Base-by-base conservation (phyloP, 2,113 vertebrate species). In the Lepisosteus oculatus region DNA sequence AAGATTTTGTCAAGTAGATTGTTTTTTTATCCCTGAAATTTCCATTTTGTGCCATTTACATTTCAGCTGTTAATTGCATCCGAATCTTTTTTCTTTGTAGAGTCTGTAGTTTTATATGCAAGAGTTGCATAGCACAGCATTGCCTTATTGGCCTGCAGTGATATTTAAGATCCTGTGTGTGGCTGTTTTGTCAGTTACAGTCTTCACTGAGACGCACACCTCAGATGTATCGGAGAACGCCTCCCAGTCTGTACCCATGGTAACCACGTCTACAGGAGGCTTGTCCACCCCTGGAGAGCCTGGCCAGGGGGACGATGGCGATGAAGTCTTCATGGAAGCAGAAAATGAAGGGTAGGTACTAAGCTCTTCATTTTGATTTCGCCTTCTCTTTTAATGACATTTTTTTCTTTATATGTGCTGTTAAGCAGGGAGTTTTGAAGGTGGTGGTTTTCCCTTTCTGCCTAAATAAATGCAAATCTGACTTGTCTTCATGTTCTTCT, bases 211-310 rank as follows among this genome's bases (percentile, higher is more conserved):
- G 76, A 92, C 87, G 0, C 80, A 88, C 4, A 76, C 91, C 0
- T 90, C 95, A 0, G 97, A 99, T 0, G 79, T 90, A 8, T 90
- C 90, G 0, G 97, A 98, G n/a, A 93, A 90, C 0, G 92, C 95
- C 4, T 96, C 95, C 3, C 97, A 98, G 85, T 98, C 97, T 0
- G 97, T 98, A 74, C 96, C 97, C 6, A 97, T 91, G 91, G 97
- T 98, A 67, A 97, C 93, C 62, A 98, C 95, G 0, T 98, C 97
- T 56, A 96, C 94, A 2, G 92, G 93, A 3, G 87, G 86, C 72
- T 87, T 94, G 54, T 90, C 92, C 14, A 91, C 90, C 51, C 84
- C 91, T 6, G 88, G 90, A 3, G 92, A 92, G 45, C 82, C 90
- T 8, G 72, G 91, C 51, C 0, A 90, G 0, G 91, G 88, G 0